These are phyloP conservation scores for Formicarius rufipectus DNA, from an alignment of 2,113 vertebrate genomes.

Conservation along the genomic window DNA sequence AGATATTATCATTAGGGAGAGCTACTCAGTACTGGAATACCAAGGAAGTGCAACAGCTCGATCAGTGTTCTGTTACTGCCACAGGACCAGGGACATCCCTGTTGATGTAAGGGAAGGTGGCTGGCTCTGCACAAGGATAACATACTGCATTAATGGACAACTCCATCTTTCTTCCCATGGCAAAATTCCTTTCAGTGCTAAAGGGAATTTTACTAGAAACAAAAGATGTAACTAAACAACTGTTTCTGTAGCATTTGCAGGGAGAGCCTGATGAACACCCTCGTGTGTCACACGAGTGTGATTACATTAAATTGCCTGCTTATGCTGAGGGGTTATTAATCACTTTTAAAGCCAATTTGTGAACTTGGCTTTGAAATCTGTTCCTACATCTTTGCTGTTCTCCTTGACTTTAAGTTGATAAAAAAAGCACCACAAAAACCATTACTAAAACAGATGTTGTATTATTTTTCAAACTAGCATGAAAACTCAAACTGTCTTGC, in stretches of 20 bases:
- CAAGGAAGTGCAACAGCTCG: neutral
- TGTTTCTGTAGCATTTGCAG: neutral
- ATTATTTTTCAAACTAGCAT: neutral
- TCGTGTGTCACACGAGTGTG: neutral
- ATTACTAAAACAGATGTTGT: neutral
- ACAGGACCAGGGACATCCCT: neutral
- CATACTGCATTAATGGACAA: neutral
- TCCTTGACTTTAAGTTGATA: neutral
- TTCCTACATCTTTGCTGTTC: slow-evolving; percentile 6
- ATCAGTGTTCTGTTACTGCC: neutral
- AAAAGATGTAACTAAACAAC: neutral
- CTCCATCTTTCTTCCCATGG: neutral
- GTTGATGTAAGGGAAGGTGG: neutral
- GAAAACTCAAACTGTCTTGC: neutral
- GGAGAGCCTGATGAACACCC: neutral
- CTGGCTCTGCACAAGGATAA: neutral
- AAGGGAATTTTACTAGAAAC: neutral
- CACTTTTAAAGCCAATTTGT: slow-evolving; percentile 37
- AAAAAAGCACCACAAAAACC: neutral
- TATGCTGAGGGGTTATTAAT: slow-evolving; percentile 31
- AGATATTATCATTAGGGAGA: neutral
- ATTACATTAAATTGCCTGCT: slow-evolving; percentile 33
- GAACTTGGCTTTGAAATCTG: neutral
- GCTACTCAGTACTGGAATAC: neutral
- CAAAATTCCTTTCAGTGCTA: neutral